Percentiles rank a stretch among this genome's conserved stretches.
Conservation (phyloP, 2,113 vertebrate species). For the Steatornis caripensis region DNA sequence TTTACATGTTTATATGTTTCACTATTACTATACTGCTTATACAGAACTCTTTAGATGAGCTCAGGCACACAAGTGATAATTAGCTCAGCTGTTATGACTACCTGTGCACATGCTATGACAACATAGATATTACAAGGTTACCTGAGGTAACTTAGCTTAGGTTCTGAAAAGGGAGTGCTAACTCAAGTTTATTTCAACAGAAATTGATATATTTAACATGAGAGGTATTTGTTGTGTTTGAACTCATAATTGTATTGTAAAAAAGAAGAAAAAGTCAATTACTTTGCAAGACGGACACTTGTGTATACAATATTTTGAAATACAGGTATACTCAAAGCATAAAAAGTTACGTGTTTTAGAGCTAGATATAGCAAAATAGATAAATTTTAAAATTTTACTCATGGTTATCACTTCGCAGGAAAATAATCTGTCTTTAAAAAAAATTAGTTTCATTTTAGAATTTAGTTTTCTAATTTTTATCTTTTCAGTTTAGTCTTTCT, state of each 20-base stretch:
- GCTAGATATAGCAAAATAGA: background rate
- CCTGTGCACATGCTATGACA: fast-evolving
- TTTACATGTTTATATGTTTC: background rate
- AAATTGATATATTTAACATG: background rate
- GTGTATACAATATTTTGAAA: background rate
- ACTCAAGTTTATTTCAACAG: background rate
- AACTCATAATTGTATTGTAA: background rate
- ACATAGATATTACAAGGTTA: background rate
- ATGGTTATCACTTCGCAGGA: background rate
- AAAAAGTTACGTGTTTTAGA: background rate
- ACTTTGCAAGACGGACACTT: background rate
- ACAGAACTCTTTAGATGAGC: background rate
- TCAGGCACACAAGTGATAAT: background rate
- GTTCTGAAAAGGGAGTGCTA: background rate
- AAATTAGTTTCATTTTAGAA: background rate
- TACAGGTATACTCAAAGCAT: background rate
- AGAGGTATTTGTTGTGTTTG: background rate
- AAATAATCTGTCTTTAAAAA: background rate
- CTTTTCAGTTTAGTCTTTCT: background rate
- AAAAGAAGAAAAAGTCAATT: background rate
- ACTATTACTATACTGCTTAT: background rate
- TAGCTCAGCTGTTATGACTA: background rate
- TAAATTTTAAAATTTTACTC: background rate
- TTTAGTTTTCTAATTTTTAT: background rate
- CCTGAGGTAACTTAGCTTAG: background rate